These are phyloP conservation scores for Dunckerocampus dactyliophorus DNA, from an alignment of 2,113 vertebrate species.

Conservation along the genomic window DNA sequence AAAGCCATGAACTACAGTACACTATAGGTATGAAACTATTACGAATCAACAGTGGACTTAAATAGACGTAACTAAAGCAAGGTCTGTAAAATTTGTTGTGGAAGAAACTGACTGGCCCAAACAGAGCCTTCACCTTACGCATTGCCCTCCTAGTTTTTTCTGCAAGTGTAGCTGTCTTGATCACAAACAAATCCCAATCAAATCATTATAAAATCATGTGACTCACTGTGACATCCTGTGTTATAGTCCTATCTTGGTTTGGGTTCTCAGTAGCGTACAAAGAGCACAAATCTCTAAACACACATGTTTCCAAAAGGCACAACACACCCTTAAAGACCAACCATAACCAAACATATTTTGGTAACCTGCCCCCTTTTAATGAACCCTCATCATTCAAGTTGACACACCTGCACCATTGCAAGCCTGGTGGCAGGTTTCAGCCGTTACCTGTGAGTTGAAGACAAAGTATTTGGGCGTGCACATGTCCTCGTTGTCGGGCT, in stretches of 20 bases:
- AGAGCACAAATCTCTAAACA: not conserved
- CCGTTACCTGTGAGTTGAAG: conserved; percentile 89
- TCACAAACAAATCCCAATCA: too few relatives aligned
- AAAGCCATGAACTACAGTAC: too few relatives aligned
- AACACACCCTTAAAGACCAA: not conserved
- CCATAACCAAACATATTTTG: not conserved
- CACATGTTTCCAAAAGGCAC: not conserved
- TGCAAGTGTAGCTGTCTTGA: too few relatives aligned
- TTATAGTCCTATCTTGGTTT: not conserved
- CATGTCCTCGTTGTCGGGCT: conserved; percentile 74
- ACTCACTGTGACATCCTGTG: not conserved
- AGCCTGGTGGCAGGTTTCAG: conserved; percentile 5
- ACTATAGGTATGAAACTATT: too few relatives aligned
- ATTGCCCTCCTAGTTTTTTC: too few relatives aligned
- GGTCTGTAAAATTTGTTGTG: too few relatives aligned
- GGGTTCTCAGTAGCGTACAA: not conserved
- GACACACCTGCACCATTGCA: not conserved
- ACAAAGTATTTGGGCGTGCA: conserved; percentile 92
- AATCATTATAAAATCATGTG: not conserved
- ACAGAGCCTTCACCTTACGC: too few relatives aligned
- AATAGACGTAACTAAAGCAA: too few relatives aligned
- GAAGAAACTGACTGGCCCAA: too few relatives aligned
- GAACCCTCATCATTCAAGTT: too few relatives aligned
- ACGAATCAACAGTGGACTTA: too few relatives aligned
- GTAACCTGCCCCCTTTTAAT: not conserved